Conservation (phyloP, 2,888 invertebrate genomes). For the Allacma fusca region DNA sequence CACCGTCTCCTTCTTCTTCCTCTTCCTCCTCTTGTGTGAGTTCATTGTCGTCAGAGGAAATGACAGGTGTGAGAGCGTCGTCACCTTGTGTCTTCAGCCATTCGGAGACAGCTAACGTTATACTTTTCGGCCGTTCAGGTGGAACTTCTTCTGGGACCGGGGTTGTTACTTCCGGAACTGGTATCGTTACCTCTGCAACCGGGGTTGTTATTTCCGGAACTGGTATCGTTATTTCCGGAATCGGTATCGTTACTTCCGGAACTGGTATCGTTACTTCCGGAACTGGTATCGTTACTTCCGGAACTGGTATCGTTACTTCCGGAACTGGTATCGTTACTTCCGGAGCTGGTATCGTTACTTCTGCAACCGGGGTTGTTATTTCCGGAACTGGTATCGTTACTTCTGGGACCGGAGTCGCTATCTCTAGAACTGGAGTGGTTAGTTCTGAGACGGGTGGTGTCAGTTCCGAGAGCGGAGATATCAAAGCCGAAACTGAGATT, state of each 20-base stretch:
- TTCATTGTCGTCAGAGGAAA: conserved; percentile 44
- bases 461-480: no score
- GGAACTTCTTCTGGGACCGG: conserved; percentile 33
- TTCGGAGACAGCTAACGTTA: conserved; percentile 61
- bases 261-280: conserved; percentile 37
- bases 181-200: neutral
- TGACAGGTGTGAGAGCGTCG: conserved; percentile 60
- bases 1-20: conserved; percentile 45
- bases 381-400: conserved; percentile 26
- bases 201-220: neutral
- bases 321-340: neutral
- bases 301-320: no score
- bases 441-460: no score
- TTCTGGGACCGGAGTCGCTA: no score
- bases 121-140: conserved; percentile 57
- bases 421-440: neutral
- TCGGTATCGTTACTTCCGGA: neutral
- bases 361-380: conserved; percentile 34
- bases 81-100: conserved; percentile 61
- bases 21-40: conserved; percentile 47
- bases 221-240: neutral
- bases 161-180: conserved; percentile 28
- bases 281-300: no score
- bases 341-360: neutral
- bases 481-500: no score